phyloP scores from a whole-genome alignment of 2,797 vertebrate species.

The Xerus rutilus region DNA sequence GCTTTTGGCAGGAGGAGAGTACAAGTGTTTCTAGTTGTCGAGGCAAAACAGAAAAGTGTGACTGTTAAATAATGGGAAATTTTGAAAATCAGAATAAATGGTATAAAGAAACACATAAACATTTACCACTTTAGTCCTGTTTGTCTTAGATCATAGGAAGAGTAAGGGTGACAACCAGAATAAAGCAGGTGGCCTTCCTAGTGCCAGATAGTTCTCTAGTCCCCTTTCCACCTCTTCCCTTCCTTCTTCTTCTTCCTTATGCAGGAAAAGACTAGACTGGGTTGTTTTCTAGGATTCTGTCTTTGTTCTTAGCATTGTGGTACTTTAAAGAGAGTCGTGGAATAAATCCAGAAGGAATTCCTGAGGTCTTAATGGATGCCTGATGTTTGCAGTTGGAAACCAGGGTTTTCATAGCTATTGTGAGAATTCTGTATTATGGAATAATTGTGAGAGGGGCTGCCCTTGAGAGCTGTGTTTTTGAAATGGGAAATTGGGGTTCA shows the following conservation, averaged over 20 bases:
- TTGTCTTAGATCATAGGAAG: neutral
- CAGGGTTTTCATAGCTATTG: neutral
- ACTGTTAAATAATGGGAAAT: conserved; percentile 21
- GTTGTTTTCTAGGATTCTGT: conserved; percentile 18
- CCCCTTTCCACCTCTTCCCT: neutral
- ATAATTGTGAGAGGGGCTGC: neutral
- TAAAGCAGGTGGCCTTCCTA: neutral
- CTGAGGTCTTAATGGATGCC: conserved; percentile 16
- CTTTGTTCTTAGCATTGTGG: conserved; percentile 46
- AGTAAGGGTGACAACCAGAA: neutral
- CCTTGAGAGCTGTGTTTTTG: conserved; percentile 21
- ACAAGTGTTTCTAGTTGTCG: neutral
- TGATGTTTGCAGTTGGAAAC: conserved; percentile 36
- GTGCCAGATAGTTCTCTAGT: neutral
- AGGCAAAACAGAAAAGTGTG: conserved; percentile 6
- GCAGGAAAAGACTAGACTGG: neutral
- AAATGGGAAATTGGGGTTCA: neutral
- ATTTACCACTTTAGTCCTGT: neutral
- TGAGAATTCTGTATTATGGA: neutral
- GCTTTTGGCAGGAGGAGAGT: neutral
- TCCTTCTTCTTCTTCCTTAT: neutral
- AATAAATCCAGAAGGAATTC: conserved; percentile 54
- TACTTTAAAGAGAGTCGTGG: conserved; percentile 50
- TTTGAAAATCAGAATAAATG: neutral
- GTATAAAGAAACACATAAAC: neutral